phyloP scores from a whole-genome alignment of 2,797 vertebrate genomes.

The Manis crassicaudata region DNA sequence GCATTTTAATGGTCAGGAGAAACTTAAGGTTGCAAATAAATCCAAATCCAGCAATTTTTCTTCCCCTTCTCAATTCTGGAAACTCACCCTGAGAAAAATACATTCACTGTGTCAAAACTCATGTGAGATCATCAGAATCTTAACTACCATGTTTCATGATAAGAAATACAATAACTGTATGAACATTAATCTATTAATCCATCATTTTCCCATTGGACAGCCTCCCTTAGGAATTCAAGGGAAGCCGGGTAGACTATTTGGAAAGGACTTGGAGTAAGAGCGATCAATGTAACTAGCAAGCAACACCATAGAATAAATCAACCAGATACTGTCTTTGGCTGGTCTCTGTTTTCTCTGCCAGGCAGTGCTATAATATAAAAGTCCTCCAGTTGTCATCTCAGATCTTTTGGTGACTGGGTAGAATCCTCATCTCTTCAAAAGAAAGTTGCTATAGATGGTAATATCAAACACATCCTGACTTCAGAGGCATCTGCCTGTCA shows the following conservation, averaged over 20 bases:
- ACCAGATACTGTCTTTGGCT: conserved; percentile 58
- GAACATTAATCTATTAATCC: neutral
- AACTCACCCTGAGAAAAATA: neutral
- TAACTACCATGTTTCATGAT: neutral
- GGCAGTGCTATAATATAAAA: conserved; percentile 12
- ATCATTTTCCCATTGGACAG: neutral
- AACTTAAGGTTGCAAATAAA: neutral
- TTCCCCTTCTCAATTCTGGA: neutral
- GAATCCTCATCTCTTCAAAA: conserved; percentile 12
- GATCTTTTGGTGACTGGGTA: conserved; percentile 10
- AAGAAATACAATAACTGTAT: neutral
- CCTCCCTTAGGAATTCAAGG: neutral
- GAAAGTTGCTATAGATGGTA: neutral
- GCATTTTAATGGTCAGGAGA: neutral
- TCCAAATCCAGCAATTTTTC: neutral
- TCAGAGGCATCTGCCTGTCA: neutral
- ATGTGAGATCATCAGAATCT: neutral
- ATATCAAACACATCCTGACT: neutral
- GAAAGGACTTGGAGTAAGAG: conserved; percentile 45
- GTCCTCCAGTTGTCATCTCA: neutral
- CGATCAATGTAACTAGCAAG: conserved; percentile 43
- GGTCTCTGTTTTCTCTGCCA: conserved; percentile 24
- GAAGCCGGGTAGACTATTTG: neutral
- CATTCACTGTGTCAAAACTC: neutral
- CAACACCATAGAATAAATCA: conserved; percentile 43